These are phyloP conservation scores for Syrmaticus mikado DNA, from an alignment of 2,113 vertebrate genomes.

Conservation along the genomic window DNA sequence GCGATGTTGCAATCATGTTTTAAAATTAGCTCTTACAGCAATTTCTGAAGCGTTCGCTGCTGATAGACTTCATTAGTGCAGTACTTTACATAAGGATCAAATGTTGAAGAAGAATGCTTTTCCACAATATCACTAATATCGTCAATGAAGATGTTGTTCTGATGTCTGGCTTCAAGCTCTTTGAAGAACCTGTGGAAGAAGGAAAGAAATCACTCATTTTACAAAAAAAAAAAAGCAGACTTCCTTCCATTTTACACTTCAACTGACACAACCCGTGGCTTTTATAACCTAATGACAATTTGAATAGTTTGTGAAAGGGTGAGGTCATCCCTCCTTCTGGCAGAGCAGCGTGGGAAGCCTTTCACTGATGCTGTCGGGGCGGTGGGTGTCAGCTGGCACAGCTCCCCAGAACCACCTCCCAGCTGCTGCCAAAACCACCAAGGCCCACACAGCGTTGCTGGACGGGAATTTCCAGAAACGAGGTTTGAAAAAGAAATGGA, in stretches of 20 bases:
- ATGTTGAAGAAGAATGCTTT: constrained; percentile 86
- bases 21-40: constrained; percentile 83
- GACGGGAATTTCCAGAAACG: constrained; percentile 40
- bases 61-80: constrained; percentile 98
- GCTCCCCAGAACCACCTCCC: not conserved
- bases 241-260: not conserved
- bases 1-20: not conserved
- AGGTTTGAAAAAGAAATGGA: not conserved
- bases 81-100: constrained; percentile 95
- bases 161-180: constrained; percentile 91
- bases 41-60: constrained; percentile 91
- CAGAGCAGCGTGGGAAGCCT: fast-evolving
- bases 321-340: not conserved
- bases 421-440: not conserved
- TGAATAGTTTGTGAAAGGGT: not conserved
- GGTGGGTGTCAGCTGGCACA: not conserved
- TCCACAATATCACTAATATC: constrained; percentile 94
- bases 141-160: constrained; percentile 88
- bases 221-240: not conserved
- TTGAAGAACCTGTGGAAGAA: constrained; percentile 87
- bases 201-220: not conserved
- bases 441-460: not conserved
- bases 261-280: not conserved
- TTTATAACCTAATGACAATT: fast-evolving
- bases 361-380: not conserved